phyloP scores from a whole-genome alignment of 2,113 vertebrate genomes.

The Melanerpes aurifrons region DNA sequence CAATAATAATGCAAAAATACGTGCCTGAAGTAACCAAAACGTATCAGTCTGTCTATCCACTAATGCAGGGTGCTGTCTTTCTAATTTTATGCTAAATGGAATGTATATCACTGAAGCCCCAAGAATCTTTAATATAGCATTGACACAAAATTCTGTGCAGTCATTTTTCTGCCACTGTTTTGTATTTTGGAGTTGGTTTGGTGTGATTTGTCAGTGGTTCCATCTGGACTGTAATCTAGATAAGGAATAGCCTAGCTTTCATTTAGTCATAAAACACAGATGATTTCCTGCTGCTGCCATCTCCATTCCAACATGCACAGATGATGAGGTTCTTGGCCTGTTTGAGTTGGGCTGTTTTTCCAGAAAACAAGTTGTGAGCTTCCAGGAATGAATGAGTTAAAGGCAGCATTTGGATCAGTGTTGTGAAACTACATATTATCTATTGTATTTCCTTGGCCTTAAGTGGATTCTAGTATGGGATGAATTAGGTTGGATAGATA shows the following conservation, averaged over 20 bases:
- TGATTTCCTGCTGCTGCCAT: background rate
- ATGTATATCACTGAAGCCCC: background rate
- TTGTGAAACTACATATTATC: conserved; percentile 56
- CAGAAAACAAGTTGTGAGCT: background rate
- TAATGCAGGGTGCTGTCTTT: background rate
- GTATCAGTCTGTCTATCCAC: background rate
- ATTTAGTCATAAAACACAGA: background rate
- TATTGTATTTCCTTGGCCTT: conserved; percentile 70
- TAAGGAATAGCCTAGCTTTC: background rate
- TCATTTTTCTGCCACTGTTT: background rate
- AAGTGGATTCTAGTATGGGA: conserved; percentile 61
- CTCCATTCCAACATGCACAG: background rate
- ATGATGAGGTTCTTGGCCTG: background rate
- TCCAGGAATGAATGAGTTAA: conserved; percentile 70
- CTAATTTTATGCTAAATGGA: background rate
- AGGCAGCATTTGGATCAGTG: conserved; percentile 35
- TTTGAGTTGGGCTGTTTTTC: background rate
- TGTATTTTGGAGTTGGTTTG: background rate
- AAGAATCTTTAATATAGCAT: background rate
- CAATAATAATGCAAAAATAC: background rate
- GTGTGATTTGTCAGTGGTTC: background rate
- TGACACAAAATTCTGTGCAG: background rate
- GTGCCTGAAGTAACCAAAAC: background rate
- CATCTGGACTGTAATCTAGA: background rate
- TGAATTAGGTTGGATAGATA: conserved; percentile 64